These are phyloP conservation scores for Poeciliopsis occidentalis DNA, from an alignment of 2,113 vertebrate species.

Conservation along the genomic window DNA sequence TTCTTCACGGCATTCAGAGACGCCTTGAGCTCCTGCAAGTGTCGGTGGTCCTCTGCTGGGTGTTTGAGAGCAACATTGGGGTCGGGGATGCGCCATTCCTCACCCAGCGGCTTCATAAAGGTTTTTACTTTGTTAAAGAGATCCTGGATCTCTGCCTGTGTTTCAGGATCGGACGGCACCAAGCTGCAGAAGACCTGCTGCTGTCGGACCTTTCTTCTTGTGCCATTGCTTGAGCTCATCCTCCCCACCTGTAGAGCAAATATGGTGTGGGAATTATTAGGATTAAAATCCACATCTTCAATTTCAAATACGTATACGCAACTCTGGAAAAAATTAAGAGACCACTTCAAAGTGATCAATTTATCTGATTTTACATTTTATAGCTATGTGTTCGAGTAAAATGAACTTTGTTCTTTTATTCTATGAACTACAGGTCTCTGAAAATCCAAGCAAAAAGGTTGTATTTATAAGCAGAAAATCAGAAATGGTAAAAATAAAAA, in stretches of 20 bases:
- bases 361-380: no score
- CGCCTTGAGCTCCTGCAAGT: constrained; percentile 84
- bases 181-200: constrained; percentile 26
- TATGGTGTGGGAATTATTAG: background rate
- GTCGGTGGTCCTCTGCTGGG: constrained; percentile 68
- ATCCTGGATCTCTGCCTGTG: constrained; percentile 78
- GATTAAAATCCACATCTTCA: background rate
- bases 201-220: constrained; percentile 72
- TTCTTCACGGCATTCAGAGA: constrained; percentile 92
- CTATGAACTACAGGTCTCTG: no score
- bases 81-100: constrained; percentile 86
- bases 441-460: no score
- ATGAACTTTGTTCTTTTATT: no score
- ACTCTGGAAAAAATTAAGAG: no score
- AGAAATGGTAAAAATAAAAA: no score
- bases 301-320: no score
- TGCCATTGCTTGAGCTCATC: constrained; percentile 82
- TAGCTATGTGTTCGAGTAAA: no score
- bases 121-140: constrained; percentile 86
- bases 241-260: constrained; percentile 50
- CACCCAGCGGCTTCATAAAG: constrained; percentile 80
- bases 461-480: no score
- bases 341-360: no score
- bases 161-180: constrained; percentile 72
- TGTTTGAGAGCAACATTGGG: constrained; percentile 74